Percentiles rank a stretch among this genome's conserved stretches.
Evolutionary conservation across 2,113 vertebrate genomes (phyloP).

Genomic region (Heliornis fulica): DNA sequence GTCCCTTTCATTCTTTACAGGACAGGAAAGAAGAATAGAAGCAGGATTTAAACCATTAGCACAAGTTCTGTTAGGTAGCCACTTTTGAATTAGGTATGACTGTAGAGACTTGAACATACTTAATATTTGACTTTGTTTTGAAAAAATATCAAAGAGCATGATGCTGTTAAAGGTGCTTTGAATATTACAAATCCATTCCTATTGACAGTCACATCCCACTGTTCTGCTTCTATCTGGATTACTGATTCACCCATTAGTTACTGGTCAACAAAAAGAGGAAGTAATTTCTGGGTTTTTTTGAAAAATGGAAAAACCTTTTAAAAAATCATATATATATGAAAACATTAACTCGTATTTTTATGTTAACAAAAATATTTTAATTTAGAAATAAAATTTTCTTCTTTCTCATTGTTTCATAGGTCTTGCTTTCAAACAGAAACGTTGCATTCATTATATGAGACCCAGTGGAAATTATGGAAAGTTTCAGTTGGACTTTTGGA

Average conservation of each 20-base stretch:
- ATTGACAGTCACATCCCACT: not conserved
- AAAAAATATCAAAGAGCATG: not conserved
- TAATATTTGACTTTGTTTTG: not conserved
- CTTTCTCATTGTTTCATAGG: not conserved
- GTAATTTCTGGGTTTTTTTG: not conserved
- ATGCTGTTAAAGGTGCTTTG: not conserved
- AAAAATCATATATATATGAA: not conserved
- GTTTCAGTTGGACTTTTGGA: not conserved
- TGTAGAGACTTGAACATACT: not conserved
- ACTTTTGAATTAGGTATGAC: not conserved
- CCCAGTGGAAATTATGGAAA: not conserved
- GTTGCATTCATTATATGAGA: not conserved
- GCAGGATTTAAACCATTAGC: not conserved
- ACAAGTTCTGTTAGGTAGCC: not conserved
- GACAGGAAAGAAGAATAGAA: not conserved
- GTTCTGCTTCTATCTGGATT: not conserved
- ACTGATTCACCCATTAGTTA: not conserved
- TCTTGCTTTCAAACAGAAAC: not conserved
- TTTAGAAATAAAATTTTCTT: not conserved
- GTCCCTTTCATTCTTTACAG: not conserved
- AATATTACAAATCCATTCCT: not conserved
- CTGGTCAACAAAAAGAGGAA: not conserved
- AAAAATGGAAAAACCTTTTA: not conserved
- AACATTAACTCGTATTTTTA: accelerated
- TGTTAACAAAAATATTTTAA: not conserved